phyloP scores from a whole-genome alignment of 1,140 invertebrate genomes.

The fruit fly (Drosophila melanogaster) region DNA sequence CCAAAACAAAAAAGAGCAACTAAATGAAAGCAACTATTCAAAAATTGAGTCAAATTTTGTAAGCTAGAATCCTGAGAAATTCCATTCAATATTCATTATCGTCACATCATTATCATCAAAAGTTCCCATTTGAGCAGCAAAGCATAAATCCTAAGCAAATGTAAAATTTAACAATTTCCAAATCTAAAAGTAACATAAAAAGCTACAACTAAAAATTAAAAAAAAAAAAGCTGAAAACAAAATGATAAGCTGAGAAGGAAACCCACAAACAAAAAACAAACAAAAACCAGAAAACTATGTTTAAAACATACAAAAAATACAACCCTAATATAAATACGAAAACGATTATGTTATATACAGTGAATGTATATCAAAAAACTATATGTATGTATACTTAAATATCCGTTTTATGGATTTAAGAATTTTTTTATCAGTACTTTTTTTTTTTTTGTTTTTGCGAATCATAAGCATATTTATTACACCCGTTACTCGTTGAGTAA shows the following conservation, averaged over 20 bases:
- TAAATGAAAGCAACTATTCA: constrained; percentile 23
- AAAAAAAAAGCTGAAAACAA: constrained; percentile 8
- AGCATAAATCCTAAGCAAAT: constrained; percentile 30
- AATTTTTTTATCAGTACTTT: constrained; percentile 2
- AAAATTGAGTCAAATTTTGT: constrained; percentile 34
- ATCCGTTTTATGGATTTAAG: constrained; percentile 78
- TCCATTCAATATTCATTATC: constrained; percentile 2
- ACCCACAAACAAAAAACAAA: constrained; percentile 1
- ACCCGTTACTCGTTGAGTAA: too few relatives aligned
- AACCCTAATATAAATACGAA: constrained; percentile 2
- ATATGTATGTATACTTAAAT: constrained; percentile 61
- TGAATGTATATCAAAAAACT: constrained; percentile 50
- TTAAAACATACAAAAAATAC: constrained; percentile 70
- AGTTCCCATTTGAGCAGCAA: constrained; percentile 43
- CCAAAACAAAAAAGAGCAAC: constrained; percentile 4
- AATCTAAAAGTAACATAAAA: constrained; percentile 44
- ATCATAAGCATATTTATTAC: constrained; percentile 32
- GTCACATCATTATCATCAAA: constrained; percentile 21
- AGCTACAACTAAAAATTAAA: constrained; percentile 21
- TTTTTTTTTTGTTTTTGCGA: constrained; percentile 31
- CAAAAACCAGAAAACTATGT: constrained; percentile 51
- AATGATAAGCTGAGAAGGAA: constrained; percentile 5
- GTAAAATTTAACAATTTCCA: constrained; percentile 65
- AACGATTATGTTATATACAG: constrained; percentile 51
- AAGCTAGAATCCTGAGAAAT: constrained; percentile 17